Percentiles rank a stretch among this genome's conserved stretches.
Evolutionary conservation across 2,113 vertebrate species (phyloP).

Genomic region (Mormoops blainvillei): DNA sequence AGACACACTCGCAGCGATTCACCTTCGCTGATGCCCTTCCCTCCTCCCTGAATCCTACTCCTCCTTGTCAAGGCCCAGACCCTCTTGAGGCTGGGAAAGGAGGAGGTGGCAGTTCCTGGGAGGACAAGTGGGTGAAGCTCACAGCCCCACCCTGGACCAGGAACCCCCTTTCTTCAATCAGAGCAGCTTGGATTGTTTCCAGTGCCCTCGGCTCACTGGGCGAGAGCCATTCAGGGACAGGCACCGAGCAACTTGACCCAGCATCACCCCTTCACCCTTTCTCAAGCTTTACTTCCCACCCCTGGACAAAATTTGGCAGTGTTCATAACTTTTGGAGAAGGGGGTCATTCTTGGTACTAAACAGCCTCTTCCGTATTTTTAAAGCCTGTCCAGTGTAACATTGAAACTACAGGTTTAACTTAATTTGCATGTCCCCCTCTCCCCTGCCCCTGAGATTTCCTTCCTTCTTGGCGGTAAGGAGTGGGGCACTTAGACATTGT

Average conservation of each 20-base stretch:
- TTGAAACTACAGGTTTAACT: neutral
- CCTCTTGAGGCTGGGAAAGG: too few species aligned
- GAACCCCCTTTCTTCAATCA: too few species aligned
- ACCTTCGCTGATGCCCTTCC: neutral
- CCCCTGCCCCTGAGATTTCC: neutral
- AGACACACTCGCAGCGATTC: fast-evolving
- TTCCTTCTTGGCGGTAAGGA: neutral
- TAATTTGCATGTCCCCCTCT: neutral
- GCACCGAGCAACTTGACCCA: neutral
- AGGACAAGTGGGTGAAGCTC: neutral
- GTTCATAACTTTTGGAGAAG: neutral
- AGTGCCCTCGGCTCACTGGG: neutral
- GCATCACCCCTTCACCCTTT: neutral
- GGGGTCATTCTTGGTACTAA: neutral
- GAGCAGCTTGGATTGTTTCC: neutral
- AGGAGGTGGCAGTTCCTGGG: neutral
- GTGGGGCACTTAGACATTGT: neutral
- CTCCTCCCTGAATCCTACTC: neutral
- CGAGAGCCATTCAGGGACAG: fast-evolving
- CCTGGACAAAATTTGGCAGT: neutral
- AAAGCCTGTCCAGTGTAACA: neutral
- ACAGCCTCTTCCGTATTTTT: neutral
- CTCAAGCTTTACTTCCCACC: neutral
- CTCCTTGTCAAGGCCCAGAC: neutral
- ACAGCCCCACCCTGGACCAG: neutral